Base-by-base conservation (phyloP, 2,113 vertebrate genomes). In the Tor tambroides region DNA sequence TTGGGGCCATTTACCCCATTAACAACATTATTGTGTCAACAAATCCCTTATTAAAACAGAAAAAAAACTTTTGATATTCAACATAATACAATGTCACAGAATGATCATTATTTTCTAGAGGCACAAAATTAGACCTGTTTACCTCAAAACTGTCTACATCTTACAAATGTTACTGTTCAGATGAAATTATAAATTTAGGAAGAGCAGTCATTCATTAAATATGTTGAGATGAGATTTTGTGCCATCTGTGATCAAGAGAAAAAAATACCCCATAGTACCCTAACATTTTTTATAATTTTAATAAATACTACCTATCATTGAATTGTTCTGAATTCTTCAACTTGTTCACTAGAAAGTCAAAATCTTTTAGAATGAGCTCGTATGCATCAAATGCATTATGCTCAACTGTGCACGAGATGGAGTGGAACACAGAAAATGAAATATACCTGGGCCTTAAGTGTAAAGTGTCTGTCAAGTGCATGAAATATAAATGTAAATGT, bases 401-500 rank as follows among this genome's bases (percentile, higher is more conserved):
- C 56, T 23, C 21, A 59, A 59, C 56, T 23, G 56, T 59, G 56
- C 21, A 59, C 21, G 56, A 59, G 56, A 59, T 59, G 56, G 56
- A 59, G 56, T 59, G 56, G 56, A 59, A 59, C 21, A 59, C 56
- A 14, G 56, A 23, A 59, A 59, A 56, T 56, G 54, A 56, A 56
- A 21, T 21, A 56, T 56, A 56, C 54, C 54, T 56, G 54, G 21
- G 54, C 54, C 54, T 23, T 59, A 23, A 59, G 56, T 54, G 51
- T 54, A 19, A 54, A 54, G 51, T 21, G 54, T 59, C 56, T 59
- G 56, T 59, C 56, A 23, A 59, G 56, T 61, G 56, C 21, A 10
- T n/a, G 56, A 61, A 61, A 61, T 61, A 61, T 61, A 61, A 61
- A 61, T 61, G 56, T n/a, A 61, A 61, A 61, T 61, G 56, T 61